Conservation (phyloP, 1,140 invertebrate genomes). For the Panagrolaimus sp. region DNA sequence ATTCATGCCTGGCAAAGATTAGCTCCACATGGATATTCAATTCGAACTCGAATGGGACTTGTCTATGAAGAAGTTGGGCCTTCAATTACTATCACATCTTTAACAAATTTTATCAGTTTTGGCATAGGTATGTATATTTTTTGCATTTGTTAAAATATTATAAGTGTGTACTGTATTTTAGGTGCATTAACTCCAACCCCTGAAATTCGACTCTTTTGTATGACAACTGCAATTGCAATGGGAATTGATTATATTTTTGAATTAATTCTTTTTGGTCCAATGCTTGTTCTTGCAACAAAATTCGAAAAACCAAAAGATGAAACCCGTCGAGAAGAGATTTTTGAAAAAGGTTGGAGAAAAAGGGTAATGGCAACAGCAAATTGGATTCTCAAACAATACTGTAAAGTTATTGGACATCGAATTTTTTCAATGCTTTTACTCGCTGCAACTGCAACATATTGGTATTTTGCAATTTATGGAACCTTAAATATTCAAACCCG, state of each 20-base stretch:
- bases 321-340: background rate
- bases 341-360: constrained; percentile 18
- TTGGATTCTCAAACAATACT: constrained; percentile 35
- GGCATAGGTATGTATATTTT: too few relatives aligned
- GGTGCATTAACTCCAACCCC: constrained; percentile 64
- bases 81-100: constrained; percentile 90
- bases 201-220: constrained; percentile 64
- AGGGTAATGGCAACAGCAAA: constrained; percentile 4
- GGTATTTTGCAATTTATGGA: constrained; percentile 42
- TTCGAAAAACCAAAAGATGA: constrained; percentile 26
- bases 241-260: constrained; percentile 40
- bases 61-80: constrained; percentile 74
- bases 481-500: constrained; percentile 44
- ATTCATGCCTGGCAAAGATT: constrained; percentile 44
- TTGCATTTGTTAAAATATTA: too few relatives aligned
- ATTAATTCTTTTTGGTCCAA: constrained; percentile 42
- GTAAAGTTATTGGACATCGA: constrained; percentile 34
- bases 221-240: constrained; percentile 40
- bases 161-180: constrained; percentile 1
- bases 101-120: constrained; percentile 94
- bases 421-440: constrained; percentile 29
- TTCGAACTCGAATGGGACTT: constrained; percentile 28
- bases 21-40: constrained; percentile 19
- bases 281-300: constrained; percentile 33
- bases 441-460: constrained; percentile 29